Evolutionary conservation across 1,140 invertebrate species (phyloP).

Genomic region (Drosophila nasuta): DNA sequence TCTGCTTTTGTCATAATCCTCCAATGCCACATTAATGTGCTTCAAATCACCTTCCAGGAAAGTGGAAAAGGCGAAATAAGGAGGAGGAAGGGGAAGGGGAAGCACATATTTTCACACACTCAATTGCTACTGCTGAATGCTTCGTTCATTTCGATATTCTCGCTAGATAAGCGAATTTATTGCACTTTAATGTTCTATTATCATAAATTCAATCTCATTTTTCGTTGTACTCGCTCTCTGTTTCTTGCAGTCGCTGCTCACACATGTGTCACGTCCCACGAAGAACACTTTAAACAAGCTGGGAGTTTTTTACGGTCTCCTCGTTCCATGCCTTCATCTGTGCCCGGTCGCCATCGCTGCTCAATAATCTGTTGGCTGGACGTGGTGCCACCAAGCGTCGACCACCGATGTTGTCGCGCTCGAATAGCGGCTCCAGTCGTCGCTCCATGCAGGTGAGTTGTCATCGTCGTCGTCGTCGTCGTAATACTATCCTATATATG

Average conservation of each 20-base stretch:
- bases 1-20: constrained; percentile 1
- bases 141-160: too few relatives aligned
- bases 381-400: constrained; percentile 94
- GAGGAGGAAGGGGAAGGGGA: not conserved
- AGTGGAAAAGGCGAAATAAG: too few relatives aligned
- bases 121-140: not conserved
- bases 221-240: not conserved
- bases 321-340: constrained; percentile 99
- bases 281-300: constrained; percentile 97
- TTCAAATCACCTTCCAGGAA: not conserved
- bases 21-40: not conserved
- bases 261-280: constrained; percentile 96
- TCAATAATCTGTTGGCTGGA: constrained; percentile 96
- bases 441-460: constrained; percentile 90
- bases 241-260: constrained; percentile 93
- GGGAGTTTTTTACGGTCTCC: constrained; percentile 98
- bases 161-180: constrained; percentile 12
- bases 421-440: constrained; percentile 93
- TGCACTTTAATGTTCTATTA: constrained; percentile 22
- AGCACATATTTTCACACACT: constrained; percentile 4
- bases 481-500: too few relatives aligned
- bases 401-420: constrained; percentile 93
- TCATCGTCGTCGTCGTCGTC: not conserved
- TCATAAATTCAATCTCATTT: constrained; percentile 36
- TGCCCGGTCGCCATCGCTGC: constrained; percentile 95